Percentiles rank a stretch among this genome's conserved stretches.
Conservation (phyloP, 2,113 vertebrate genomes). For the Rostratula benghalensis region DNA sequence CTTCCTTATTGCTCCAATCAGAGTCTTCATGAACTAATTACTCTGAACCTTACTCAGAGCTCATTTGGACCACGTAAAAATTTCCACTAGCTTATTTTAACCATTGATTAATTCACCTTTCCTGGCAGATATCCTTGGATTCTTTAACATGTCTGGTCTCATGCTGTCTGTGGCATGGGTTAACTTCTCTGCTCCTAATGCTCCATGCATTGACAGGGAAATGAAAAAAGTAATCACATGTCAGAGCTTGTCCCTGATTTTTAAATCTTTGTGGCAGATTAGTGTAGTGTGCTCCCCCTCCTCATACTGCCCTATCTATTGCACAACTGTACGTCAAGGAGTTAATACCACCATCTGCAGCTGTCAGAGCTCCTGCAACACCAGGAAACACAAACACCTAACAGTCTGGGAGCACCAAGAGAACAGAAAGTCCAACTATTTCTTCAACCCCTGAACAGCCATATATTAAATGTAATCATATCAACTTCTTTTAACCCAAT, state of each 20-base stretch:
- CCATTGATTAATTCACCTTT: slow-evolving; percentile 18
- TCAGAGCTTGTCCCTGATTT: slow-evolving; percentile 57
- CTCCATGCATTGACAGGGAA: background rate
- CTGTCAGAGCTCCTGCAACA: background rate
- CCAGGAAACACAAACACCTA: background rate
- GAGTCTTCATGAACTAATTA: slow-evolving; percentile 1
- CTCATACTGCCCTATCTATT: background rate
- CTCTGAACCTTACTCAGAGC: background rate
- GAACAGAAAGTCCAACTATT: background rate
- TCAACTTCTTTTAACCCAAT: background rate
- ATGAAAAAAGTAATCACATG: slow-evolving; percentile 23
- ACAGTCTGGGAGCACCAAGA: background rate
- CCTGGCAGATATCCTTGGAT: slow-evolving; percentile 7
- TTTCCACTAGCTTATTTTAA: slow-evolving; percentile 1
- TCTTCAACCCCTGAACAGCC: background rate
- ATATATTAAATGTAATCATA: background rate
- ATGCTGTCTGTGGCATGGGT: background rate
- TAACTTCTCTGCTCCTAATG: background rate
- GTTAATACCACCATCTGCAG: slow-evolving; percentile 60
- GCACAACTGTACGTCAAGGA: slow-evolving; percentile 38
- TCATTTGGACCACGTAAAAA: background rate
- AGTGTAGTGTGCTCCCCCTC: background rate
- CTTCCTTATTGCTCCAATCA: background rate
- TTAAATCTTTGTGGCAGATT: slow-evolving; percentile 34
- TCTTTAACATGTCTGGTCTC: slow-evolving; percentile 18